A percentile compares a stretch with the other conserved stretches of the same genome.
These are phyloP conservation scores for Phengaris arion DNA, from an alignment of 2,888 invertebrate genomes.

Conservation along the genomic window DNA sequence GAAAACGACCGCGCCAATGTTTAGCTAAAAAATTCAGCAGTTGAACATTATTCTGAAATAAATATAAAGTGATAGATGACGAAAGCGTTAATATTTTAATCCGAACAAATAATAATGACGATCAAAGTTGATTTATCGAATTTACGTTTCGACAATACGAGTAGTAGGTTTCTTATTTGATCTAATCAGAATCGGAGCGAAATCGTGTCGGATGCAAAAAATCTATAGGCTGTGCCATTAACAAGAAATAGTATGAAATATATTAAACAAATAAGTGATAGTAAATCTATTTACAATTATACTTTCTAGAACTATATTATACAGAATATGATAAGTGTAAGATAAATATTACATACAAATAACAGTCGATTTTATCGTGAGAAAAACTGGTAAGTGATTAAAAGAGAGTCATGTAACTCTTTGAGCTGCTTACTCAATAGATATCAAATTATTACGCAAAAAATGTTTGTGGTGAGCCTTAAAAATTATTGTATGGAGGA, in stretches of 20 bases:
- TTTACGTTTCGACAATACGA: no score
- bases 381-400: neutral
- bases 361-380: neutral
- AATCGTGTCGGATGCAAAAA: neutral
- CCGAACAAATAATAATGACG: no score
- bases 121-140: no score
- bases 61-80: no score
- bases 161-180: neutral
- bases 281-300: neutral
- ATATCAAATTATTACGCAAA: slow-evolving; percentile 19
- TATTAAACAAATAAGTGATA: neutral
- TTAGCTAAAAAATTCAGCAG: no score
- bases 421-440: slow-evolving; percentile 13
- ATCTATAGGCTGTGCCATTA: neutral
- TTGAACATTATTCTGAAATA: no score
- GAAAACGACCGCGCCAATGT: no score
- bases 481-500: slow-evolving; percentile 4
- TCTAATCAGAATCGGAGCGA: neutral
- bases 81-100: no score
- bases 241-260: neutral
- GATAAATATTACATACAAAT: no score
- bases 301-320: neutral
- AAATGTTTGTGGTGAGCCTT: slow-evolving; percentile 7
- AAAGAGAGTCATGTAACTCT: slow-evolving; percentile 7
- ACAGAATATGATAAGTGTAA: no score